Evolutionary conservation across 2,113 vertebrate genomes (phyloP).

Genomic region (Paramisgurnus dabryanus): DNA sequence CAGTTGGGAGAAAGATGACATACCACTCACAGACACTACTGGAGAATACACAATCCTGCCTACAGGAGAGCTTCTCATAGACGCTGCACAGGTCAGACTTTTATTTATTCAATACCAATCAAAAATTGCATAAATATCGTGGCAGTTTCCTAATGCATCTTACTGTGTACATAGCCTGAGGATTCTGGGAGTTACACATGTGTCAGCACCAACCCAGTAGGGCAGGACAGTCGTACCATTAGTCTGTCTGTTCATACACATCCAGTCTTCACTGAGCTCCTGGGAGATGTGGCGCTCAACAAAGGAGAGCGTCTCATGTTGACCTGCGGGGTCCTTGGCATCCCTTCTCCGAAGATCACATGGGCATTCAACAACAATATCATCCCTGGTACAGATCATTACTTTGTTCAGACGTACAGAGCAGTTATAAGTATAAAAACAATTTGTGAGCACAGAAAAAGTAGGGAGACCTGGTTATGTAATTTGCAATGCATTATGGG

Average conservation of each 20-base stretch:
- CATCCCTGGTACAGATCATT: constrained; percentile 79
- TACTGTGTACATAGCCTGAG: constrained; percentile 71
- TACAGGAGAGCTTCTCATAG: constrained; percentile 86
- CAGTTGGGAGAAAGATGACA: constrained; percentile 82
- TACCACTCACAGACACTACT: constrained; percentile 65
- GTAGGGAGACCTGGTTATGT: no score
- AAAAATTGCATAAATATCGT: background rate
- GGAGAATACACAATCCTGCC: constrained; percentile 80
- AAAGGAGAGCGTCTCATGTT: constrained; percentile 87
- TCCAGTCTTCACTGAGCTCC: constrained; percentile 86
- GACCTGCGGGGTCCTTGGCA: constrained; percentile 81
- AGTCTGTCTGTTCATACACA: constrained; percentile 80
- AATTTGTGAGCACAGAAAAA: no score
- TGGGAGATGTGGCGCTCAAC: constrained; percentile 85
- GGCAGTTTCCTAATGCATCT: background rate
- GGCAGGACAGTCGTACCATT: constrained; percentile 78
- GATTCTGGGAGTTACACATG: constrained; percentile 90
- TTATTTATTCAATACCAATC: background rate
- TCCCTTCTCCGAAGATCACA: constrained; percentile 84
- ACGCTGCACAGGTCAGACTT: constrained; percentile 79
- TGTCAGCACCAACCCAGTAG: constrained; percentile 81
- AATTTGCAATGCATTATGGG: no score
- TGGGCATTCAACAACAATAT: constrained; percentile 96
- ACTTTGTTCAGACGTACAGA: no score
- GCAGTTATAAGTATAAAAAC: no score